These are phyloP conservation scores for Criorhina ranunculi DNA, from an alignment of 2,888 invertebrate genomes.

Conservation along the genomic window DNA sequence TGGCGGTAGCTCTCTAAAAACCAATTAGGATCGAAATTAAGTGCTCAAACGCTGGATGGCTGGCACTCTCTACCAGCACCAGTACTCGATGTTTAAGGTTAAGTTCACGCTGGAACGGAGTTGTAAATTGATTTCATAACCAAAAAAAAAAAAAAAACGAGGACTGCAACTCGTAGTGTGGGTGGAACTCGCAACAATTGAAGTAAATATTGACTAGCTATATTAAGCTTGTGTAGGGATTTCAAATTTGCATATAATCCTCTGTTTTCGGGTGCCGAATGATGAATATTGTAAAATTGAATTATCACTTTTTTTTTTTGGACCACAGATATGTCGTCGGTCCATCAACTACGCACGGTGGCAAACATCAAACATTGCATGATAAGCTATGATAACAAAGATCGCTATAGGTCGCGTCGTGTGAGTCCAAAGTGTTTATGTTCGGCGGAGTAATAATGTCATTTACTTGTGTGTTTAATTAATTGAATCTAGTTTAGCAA, in stretches of 20 bases:
- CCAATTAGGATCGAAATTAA: constrained; percentile 71
- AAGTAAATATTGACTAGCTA: constrained; percentile 64
- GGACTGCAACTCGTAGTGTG: constrained; percentile 35
- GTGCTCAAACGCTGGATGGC: constrained; percentile 53
- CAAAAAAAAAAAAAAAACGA: constrained; percentile 30
- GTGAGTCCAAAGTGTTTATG: constrained; percentile 10
- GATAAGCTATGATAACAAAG: constrained; percentile 60
- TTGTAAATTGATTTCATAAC: constrained; percentile 72
- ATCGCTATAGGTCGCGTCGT: constrained; percentile 48
- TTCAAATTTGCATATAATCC: constrained; percentile 61
- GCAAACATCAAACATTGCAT: constrained; percentile 28
- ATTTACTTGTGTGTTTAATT: constrained; percentile 65
- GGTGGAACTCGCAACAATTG: constrained; percentile 41
- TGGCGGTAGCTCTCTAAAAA: constrained; percentile 69
- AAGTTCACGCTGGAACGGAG: constrained; percentile 58
- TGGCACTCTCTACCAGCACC: constrained; percentile 46
- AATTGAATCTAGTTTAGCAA: constrained; percentile 58
- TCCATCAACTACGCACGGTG: constrained; percentile 18
- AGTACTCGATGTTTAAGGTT: constrained; percentile 54
- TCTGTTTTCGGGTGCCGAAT: constrained; percentile 37
- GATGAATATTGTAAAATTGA: constrained; percentile 45
- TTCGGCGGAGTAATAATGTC: constrained; percentile 48
- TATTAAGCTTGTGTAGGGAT: constrained; percentile 56
- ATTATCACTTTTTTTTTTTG: constrained; percentile 67
- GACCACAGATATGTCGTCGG: constrained; percentile 46